A percentile compares a stretch with the other conserved stretches of the same genome.
Conservation (phyloP, 2,113 vertebrate species). For the Xerus inauris region DNA sequence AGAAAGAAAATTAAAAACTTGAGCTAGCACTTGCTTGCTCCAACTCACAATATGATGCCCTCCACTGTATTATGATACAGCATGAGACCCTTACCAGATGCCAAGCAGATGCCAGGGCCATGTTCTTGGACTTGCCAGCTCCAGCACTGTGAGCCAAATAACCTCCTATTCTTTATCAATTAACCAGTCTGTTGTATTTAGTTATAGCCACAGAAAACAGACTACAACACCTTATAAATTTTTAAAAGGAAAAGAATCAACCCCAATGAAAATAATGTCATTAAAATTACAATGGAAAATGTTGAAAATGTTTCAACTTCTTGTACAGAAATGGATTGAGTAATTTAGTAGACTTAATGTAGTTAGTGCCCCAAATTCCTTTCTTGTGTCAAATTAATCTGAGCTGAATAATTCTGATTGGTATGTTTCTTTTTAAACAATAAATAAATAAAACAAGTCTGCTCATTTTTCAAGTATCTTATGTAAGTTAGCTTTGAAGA, state of each 20-base stretch:
- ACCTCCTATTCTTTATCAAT: background rate
- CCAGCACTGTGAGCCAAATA: background rate
- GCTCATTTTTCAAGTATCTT: conserved; percentile 87
- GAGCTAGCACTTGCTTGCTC: background rate
- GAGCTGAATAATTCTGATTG: background rate
- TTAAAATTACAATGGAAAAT: conserved; percentile 40
- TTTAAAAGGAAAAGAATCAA: conserved; percentile 14
- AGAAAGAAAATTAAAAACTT: background rate
- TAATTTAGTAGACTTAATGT: background rate
- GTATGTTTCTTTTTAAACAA: background rate
- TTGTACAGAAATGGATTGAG: background rate
- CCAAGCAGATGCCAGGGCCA: background rate
- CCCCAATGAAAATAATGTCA: background rate
- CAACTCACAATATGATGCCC: background rate
- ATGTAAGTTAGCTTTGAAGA: conserved; percentile 83
- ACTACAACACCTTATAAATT: background rate
- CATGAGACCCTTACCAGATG: background rate
- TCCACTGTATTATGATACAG: background rate
- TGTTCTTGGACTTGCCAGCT: background rate
- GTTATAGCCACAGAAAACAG: background rate
- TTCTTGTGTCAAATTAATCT: conserved; percentile 8
- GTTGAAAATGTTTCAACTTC: background rate
- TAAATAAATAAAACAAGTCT: conserved; percentile 86
- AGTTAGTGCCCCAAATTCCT: background rate
- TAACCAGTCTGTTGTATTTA: background rate